Evolutionary conservation across 2,888 invertebrate species (phyloP).

Genomic region (Hanleya hanleyi): DNA sequence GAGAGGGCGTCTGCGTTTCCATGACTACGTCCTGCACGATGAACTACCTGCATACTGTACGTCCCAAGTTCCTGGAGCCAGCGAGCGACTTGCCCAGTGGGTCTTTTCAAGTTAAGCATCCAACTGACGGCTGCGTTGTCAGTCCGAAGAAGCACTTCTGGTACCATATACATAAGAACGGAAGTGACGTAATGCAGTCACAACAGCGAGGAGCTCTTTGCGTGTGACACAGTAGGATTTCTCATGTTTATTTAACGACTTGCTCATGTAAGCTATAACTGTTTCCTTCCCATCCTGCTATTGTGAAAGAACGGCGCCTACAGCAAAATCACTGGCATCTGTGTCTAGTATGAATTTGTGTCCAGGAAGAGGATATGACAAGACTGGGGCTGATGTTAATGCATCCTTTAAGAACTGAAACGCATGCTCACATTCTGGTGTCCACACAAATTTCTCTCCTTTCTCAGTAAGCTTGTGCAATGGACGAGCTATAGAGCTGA

Average conservation of each 20-base stretch:
- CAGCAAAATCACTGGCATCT: not conserved
- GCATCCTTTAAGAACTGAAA: not conserved
- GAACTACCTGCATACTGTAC: not conserved
- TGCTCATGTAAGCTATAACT: not conserved
- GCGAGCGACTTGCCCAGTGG: not conserved
- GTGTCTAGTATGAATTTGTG: not conserved
- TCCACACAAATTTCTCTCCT: not conserved
- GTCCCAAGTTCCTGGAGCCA: not conserved
- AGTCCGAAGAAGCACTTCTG: not conserved
- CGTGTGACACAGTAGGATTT: not conserved
- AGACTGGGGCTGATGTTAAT: not conserved
- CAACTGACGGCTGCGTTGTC: conserved; percentile 5
- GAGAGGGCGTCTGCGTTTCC: not conserved
- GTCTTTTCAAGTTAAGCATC: not conserved
- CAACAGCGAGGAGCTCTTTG: not conserved
- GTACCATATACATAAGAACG: not conserved
- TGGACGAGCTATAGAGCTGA: not conserved
- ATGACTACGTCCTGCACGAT: conserved; percentile 4
- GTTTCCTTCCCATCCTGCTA: not conserved
- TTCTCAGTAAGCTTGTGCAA: not conserved
- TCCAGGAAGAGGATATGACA: too few species aligned
- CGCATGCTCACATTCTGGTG: not conserved
- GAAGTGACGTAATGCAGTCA: not conserved
- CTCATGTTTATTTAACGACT: not conserved
- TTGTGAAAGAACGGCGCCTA: not conserved